Base-by-base conservation (phyloP, 2,113 vertebrate genomes). In the Uria lomvia region DNA sequence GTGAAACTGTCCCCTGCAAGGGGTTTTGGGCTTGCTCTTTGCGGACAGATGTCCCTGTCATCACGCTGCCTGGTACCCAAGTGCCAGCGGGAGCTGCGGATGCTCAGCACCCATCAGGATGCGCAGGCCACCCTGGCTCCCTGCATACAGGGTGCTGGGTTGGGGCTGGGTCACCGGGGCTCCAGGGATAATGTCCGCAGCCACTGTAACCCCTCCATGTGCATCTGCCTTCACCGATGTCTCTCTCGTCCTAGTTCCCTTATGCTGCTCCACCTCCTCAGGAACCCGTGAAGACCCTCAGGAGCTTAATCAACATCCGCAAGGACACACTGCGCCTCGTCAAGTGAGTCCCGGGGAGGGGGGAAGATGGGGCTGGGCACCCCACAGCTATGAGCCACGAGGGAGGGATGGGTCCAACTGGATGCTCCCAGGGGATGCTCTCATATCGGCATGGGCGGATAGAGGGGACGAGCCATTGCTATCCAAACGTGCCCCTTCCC, bases 211-310 rank as follows among this genome's bases (percentile, higher is more conserved):
- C 22, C 66, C 56, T 34, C 58, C 1, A 0, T 2, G 15, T 87
- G 72, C 27, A 0, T 58, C 50, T 80, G 72, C 83, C 95, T 79
- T 95, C 90, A 95, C 88, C 66, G 10, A 12, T 91, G 75, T 96
- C 95, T 96, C 91, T 96, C 50, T 75, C 11, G 3, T 90, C 94
- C 85, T 97, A 99, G 99, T 99, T 99, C 96, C 99, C 99, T 19
- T 99, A 99, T 2, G 99, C 99, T n/a, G 98, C 99, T 66, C 99
- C 99, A 67, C 99, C 99, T 70, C 99, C 99, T 97, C 99, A 99
- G 84, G 99, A 99, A 95, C 99, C 99, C 2, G 99, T 99, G 83
- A 99, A 99, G 98, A 99, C 99, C 5, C 97, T 99, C 93, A 98
- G 99, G 95, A 99, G 99, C 92, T 98, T 99, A 90, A 98, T 99